Evolutionary conservation across 1,140 invertebrate species (phyloP), one percentile per base, ranked within the genome.

Genomic region (Scaptomyza pallida): DNA sequence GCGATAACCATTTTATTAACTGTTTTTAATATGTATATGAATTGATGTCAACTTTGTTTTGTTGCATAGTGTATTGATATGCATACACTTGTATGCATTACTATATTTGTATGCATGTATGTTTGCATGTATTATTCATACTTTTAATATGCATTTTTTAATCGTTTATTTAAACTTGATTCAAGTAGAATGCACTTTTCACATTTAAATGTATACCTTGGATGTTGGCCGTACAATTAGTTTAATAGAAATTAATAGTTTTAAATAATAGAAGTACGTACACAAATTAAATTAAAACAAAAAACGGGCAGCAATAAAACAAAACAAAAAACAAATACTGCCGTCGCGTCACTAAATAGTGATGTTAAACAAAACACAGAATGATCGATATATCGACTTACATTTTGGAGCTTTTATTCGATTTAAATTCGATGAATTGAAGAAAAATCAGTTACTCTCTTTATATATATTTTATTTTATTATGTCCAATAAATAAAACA

Each of bases 331-430:
- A 37, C 33, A 37, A 37, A 37, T 37, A 37, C 12, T 37, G 33
- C 33, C 33, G 33, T 37, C 33, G 33, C 33, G 33, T 37, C 33
- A 37, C 33, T 37, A 37, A n/a, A 37, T 37, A 37, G 33, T 37
- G 33, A 37, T 37, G 33, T n/a, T 26, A 26, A 26, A 37, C 2
- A 35, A 37, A 37, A n/a, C 33, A 37, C 12, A 37, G 33, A 37
- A n/a, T n/a, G 33, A 37, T 37, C 33, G 33, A 37, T 37, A n/a
- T 37, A n/a, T 37, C 12, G 2, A 37, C 5, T 37, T n/a, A n/a
- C n/a, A 37, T 37, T 12, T 37, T n/a, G n/a, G n/a, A 37, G 33
- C 33, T 37, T 37, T 37, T 37, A 37, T 37, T 37, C 33, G 33
- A 37, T 37, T 37, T n/a, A n/a, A n/a, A 37, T 3, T 37, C 33